Percentiles rank a stretch among this genome's conserved stretches.
Conservation (phyloP, 2,888 invertebrate species). For the Cecidostiba fungosa region DNA sequence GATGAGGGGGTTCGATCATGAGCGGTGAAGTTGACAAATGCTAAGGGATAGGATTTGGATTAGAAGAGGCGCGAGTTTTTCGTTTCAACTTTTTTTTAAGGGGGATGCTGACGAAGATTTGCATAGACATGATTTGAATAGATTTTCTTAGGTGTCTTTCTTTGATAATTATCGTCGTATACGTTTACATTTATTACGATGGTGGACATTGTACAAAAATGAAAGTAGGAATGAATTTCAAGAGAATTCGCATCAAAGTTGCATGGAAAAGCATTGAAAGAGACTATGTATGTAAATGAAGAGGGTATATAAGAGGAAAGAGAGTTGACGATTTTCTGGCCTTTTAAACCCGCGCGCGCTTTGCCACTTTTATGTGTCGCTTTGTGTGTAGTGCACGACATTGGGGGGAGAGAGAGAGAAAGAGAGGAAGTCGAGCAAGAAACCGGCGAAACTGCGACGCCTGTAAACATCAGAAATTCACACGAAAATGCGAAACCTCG, state of each 20-base stretch:
- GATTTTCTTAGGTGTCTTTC: too few species aligned
- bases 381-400: conserved; percentile 20
- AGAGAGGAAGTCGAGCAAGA: conserved; percentile 40
- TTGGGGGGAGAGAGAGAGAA: not conserved
- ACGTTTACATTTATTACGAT: not conserved
- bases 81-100: not conserved
- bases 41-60: not conserved
- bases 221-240: not conserved
- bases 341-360: conserved; percentile 37
- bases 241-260: not conserved
- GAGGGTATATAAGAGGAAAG: conserved; percentile 29
- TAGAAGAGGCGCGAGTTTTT: not conserved
- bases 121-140: too few species aligned
- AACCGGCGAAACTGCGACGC: conserved; percentile 44
- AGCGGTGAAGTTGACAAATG: not conserved
- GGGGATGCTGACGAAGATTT: not conserved
- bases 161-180: too few species aligned
- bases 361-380: conserved; percentile 42
- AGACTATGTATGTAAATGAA: conserved; percentile 44
- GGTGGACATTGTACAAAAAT: not conserved
- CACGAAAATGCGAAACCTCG: conserved; percentile 44
- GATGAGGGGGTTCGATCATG: not conserved
- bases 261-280: not conserved
- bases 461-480: conserved; percentile 52
- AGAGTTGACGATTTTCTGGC: conserved; percentile 50